Evolutionary conservation across 2,797 vertebrate species (phyloP).

Genomic region (Acrocephalus scirpaceus): DNA sequence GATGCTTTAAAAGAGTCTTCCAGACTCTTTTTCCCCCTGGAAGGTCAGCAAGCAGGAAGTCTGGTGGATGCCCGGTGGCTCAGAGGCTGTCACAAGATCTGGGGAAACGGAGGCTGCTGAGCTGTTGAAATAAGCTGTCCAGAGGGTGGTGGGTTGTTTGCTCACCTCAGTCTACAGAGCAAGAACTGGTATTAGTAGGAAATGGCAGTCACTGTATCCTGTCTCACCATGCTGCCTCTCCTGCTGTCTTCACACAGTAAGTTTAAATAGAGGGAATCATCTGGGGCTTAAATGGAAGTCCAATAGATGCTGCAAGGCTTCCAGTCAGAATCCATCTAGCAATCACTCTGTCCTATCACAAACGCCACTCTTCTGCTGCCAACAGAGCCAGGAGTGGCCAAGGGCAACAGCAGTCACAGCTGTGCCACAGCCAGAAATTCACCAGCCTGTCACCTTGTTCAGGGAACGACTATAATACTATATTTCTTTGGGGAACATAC

Average conservation of each 20-base stretch:
- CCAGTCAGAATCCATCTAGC: background rate
- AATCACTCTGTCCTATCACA: background rate
- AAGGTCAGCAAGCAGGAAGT: background rate
- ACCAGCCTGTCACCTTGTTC: background rate
- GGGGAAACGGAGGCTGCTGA: background rate
- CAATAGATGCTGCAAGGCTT: background rate
- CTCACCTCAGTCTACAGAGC: background rate
- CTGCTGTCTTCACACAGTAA: background rate
- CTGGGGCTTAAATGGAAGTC: background rate
- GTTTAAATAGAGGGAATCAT: background rate
- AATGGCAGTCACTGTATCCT: background rate
- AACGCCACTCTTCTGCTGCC: background rate
- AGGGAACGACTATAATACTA: background rate
- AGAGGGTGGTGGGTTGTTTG: background rate
- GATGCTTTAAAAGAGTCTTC: too few relatives aligned
- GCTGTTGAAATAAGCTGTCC: background rate
- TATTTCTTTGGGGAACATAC: background rate
- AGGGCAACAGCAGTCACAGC: background rate
- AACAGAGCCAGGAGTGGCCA: background rate
- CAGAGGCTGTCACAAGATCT: background rate
- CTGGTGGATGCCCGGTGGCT: background rate
- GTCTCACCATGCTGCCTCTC: background rate
- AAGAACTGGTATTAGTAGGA: background rate
- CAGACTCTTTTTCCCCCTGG: accelerated
- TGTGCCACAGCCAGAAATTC: background rate